Percentiles rank a stretch among this genome's conserved stretches.
Conservation (phyloP, 1,140 invertebrate species). For the Ceratitis capitata region DNA sequence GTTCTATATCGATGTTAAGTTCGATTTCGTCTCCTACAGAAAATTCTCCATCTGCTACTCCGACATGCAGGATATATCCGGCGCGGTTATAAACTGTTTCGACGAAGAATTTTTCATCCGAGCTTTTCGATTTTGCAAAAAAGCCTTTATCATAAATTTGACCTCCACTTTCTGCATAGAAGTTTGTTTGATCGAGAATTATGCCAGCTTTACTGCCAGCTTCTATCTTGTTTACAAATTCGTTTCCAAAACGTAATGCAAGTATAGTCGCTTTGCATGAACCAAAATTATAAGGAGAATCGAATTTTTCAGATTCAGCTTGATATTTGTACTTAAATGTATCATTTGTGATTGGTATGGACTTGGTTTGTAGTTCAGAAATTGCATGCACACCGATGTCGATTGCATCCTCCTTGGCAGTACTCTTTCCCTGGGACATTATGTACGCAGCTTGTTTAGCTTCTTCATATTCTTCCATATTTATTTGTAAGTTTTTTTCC, state of each 20-base stretch:
- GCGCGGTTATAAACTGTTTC: conserved; percentile 96
- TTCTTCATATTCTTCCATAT: conserved; percentile 91
- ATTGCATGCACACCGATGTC: conserved; percentile 96
- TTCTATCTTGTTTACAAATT: conserved; percentile 86
- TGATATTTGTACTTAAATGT: conserved; percentile 91
- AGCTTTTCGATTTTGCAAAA: conserved; percentile 86
- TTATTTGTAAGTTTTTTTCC: conserved; percentile 89
- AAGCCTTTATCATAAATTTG: conserved; percentile 98
- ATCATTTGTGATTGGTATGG: conserved; percentile 88
- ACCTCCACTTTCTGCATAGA: conserved; percentile 98
- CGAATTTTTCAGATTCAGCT: conserved; percentile 70
- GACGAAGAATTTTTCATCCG: conserved; percentile 90
- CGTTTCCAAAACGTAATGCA: conserved; percentile 78
- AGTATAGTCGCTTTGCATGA: conserved; percentile 75
- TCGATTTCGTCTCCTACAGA: conserved; percentile 87
- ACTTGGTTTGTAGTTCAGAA: conserved; percentile 84
- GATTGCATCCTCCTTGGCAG: conserved; percentile 80
- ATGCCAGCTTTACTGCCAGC: conserved; percentile 92
- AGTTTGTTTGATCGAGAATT: conserved; percentile 91
- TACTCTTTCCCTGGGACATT: conserved; percentile 84
- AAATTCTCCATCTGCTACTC: conserved; percentile 85
- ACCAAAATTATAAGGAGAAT: conserved; percentile 78
- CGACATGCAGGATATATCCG: conserved; percentile 95
- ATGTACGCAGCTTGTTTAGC: conserved; percentile 91
- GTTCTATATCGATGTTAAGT: conserved; percentile 83